A percentile compares a stretch with the other conserved stretches of the same genome.
Evolutionary conservation across 1,140 invertebrate genomes (phyloP).

Genomic region (Bombus superbus): DNA sequence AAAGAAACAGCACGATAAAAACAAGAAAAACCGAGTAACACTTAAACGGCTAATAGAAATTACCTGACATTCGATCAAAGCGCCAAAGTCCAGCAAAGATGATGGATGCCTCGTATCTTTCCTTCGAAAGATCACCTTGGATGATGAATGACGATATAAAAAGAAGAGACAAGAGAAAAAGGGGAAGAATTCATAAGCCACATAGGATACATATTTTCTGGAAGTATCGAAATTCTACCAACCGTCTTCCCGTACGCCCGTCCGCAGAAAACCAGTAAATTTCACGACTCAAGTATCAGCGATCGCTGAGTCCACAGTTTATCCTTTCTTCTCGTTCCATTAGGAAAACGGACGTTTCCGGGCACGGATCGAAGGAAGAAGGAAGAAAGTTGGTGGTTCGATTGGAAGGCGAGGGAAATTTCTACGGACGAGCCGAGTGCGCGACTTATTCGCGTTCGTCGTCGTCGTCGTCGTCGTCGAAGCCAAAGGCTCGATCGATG

Average conservation of each 20-base stretch:
- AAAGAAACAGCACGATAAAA: not conserved
- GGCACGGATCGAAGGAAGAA: not conserved
- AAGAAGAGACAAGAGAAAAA: too few species aligned
- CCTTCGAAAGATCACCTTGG: not conserved
- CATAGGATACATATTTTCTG: not conserved
- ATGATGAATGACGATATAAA: constrained; percentile 2
- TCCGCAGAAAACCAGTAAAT: constrained; percentile 30
- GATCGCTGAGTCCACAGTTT: constrained; percentile 48
- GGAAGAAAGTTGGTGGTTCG: constrained; percentile 14
- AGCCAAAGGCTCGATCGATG: constrained; percentile 23
- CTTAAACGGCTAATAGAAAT: not conserved
- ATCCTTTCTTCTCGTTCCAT: constrained; percentile 42
- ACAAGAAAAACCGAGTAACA: too few species aligned
- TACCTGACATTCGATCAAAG: not conserved
- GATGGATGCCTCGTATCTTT: not conserved
- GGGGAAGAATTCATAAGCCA: constrained; percentile 4
- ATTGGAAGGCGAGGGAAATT: constrained; percentile 35
- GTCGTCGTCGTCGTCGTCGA: constrained; percentile 16
- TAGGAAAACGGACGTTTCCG: constrained; percentile 45
- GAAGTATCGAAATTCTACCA: constrained; percentile 10
- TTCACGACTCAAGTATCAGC: constrained; percentile 44
- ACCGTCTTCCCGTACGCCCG: not conserved
- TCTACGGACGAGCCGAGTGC: constrained; percentile 16
- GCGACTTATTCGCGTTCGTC: constrained; percentile 47
- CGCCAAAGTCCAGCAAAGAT: not conserved